These are phyloP conservation scores for Cecidostiba fungosa DNA, from an alignment of 2,888 invertebrate species.

Conservation along the genomic window DNA sequence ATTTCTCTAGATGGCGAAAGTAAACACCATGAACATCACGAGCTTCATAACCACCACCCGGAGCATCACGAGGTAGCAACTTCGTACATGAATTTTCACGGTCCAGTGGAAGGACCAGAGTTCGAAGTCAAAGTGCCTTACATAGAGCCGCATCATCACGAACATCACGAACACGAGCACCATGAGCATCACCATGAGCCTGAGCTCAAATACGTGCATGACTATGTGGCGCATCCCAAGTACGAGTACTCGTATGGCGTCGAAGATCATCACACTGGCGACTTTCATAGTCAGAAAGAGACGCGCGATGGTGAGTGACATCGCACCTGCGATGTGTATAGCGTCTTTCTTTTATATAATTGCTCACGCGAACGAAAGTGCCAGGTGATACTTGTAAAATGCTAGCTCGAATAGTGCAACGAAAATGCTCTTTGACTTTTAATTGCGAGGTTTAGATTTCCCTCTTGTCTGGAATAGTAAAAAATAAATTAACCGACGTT, in stretches of 20 bases:
- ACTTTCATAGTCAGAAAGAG: slow-evolving; percentile 80
- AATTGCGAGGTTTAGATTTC: neutral
- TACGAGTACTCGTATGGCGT: slow-evolving; percentile 77
- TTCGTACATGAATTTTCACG: slow-evolving; percentile 77
- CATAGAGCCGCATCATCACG: slow-evolving; percentile 68
- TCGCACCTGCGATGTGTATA: neutral
- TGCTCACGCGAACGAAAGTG: neutral
- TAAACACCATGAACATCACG: neutral
- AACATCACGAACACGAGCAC: slow-evolving; percentile 58
- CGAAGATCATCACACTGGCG: slow-evolving; percentile 77
- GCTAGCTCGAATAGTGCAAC: neutral
- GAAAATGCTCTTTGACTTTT: slow-evolving; percentile 8
- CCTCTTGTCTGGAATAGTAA: neutral
- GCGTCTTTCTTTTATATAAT: neutral
- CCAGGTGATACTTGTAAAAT: neutral
- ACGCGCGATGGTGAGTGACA: slow-evolving; percentile 76
- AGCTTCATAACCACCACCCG: slow-evolving; percentile 1
- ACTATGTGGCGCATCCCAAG: slow-evolving; percentile 77
- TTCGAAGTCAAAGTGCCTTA: slow-evolving; percentile 77
- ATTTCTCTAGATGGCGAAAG: neutral
- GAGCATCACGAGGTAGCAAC: slow-evolving; percentile 67
- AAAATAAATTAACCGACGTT: neutral
- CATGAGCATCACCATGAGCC: slow-evolving; percentile 68
- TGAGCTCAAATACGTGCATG: slow-evolving; percentile 69
- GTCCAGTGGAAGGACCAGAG: slow-evolving; percentile 77